Percentiles rank a stretch among this genome's conserved stretches.
These are phyloP conservation scores for Tetramorium bicarinatum DNA, from an alignment of 2,888 invertebrate genomes.

Conservation along the genomic window DNA sequence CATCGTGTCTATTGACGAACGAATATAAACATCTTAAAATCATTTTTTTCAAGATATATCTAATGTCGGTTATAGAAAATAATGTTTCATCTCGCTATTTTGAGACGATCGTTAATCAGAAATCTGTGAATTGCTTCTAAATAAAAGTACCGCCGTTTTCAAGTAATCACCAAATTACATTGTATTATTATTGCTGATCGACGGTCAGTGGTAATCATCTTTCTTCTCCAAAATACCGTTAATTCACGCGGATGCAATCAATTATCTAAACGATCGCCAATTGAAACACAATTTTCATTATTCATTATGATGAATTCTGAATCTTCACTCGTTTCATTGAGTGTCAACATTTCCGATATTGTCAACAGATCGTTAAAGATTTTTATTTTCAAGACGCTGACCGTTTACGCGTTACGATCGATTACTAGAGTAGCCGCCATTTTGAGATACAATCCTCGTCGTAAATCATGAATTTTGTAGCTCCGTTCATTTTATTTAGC, in stretches of 20 bases:
- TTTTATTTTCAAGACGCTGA: neutral
- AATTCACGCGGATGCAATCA: neutral
- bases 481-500: neutral
- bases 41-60: neutral
- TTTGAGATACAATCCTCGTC: neutral
- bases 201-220: neutral
- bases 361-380: neutral
- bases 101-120: neutral
- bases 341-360: neutral
- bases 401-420: neutral
- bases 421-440: neutral
- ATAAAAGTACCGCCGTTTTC: neutral
- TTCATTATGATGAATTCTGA: neutral
- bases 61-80: slow-evolving; percentile 9
- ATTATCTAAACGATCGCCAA: neutral
- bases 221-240: neutral
- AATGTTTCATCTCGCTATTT: neutral
- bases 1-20: neutral
- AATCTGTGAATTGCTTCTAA: neutral
- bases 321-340: neutral
- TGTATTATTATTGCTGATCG: neutral
- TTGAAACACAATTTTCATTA: neutral
- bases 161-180: slow-evolving; percentile 1
- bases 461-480: neutral
- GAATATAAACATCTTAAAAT: neutral